These are phyloP conservation scores for Hypotaenidia okinawae DNA, from an alignment of 2,797 vertebrate genomes.

Conservation along the genomic window DNA sequence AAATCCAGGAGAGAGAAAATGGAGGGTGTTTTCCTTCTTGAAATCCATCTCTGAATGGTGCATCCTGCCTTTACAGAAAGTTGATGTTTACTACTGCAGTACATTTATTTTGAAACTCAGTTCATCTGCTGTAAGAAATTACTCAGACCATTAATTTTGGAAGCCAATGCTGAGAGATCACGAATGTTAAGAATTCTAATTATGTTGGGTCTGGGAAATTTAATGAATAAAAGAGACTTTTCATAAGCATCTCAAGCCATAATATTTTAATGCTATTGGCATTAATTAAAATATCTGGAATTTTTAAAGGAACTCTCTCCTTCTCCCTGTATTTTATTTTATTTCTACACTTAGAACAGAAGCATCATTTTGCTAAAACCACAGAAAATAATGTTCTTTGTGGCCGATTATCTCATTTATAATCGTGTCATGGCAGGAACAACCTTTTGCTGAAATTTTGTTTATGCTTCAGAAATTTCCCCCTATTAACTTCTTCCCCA, in stretches of 20 bases:
- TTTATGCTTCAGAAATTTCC: conserved; percentile 63
- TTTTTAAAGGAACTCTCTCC: conserved; percentile 31
- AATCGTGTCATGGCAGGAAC: background rate
- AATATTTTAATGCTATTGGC: conserved; percentile 66
- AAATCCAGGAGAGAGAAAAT: conserved; percentile 7
- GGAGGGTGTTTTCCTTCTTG: background rate
- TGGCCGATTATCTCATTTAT: conserved; percentile 58
- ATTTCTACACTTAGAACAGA: background rate
- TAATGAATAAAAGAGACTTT: conserved; percentile 68
- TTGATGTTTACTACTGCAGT: conserved; percentile 43
- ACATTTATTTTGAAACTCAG: conserved; percentile 46
- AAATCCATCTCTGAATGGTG: background rate
- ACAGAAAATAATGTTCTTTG: background rate
- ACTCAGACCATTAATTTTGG: conserved; percentile 69
- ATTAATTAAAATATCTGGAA: conserved; percentile 69
- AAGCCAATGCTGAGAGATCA: conserved; percentile 62
- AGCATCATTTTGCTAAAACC: conserved; percentile 22
- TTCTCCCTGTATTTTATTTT: conserved; percentile 39
- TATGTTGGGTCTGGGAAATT: conserved; percentile 59
- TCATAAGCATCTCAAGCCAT: conserved; percentile 61
- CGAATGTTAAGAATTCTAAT: conserved; percentile 69
- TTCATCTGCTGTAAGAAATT: conserved; percentile 58
- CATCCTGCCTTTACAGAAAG: conserved; percentile 9
- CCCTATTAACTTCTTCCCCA: conserved; percentile 23
- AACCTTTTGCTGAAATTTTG: conserved; percentile 59